Base-by-base conservation (phyloP, 2,888 invertebrate genomes). In the Notocelia uddmanniana region DNA sequence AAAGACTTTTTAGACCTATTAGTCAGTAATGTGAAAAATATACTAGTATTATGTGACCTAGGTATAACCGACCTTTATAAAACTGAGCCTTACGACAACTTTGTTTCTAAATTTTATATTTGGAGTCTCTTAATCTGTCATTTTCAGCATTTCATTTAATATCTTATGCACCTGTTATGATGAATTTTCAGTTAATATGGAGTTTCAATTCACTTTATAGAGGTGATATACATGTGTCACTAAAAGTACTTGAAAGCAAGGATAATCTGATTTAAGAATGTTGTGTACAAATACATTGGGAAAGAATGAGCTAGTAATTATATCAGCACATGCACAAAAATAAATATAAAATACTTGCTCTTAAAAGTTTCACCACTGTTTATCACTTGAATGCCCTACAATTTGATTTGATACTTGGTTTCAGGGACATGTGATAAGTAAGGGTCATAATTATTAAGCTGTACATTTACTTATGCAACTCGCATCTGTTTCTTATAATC, bases 401-500 rank as follows among this genome's bases (percentile, higher is more conserved):
- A n/a, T 2, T n/a, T 8, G n/a, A n/a, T n/a, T 45, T 0, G 15
- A 45, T 45, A 15, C n/a, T n/a, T n/a, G 6, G 8, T 45, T n/a
- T 6, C 45, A 45, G 45, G n/a, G 45, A n/a, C 45, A 45, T 45
- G 45, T 8, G n/a, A n/a, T 31, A 57, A 41, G 13, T 34, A 11
- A 58, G 15, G 45, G 15, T 41, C 13, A 31, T 23, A 60, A 60
- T 21, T 21, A 26, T 37, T 13, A 58, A 19, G n/a, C 15, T 23
- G 13, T 37, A 19, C 26, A 19, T 26, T 31, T 50, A 72, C 63
- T 68, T 72, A 72, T 71, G 74, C 73, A 50, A 58, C 59, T 31
- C 68, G 54, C 19, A 26, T 58, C 74, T 41, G 37, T 54, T 69
- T 70, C 34, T 54, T 68, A 71, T 78, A 48, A 21, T 37, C 18